Evolutionary conservation across 2,888 invertebrate species (phyloP).

Genomic region (Drosophila trichaetosa): DNA sequence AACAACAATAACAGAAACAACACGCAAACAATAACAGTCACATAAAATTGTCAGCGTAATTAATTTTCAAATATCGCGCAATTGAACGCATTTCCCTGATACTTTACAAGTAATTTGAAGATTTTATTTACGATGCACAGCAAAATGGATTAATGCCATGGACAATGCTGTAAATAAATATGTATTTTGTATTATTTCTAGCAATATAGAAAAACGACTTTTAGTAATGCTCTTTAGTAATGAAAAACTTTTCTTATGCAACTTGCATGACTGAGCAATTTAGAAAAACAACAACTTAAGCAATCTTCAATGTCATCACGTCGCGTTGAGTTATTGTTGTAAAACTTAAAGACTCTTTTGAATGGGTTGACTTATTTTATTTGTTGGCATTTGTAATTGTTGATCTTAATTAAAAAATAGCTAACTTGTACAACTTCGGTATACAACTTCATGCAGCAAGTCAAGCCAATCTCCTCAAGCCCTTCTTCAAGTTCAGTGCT

Average conservation of each 20-base stretch:
- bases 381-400: conserved; percentile 3
- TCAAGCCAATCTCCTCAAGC: not conserved
- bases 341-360: conserved; percentile 2
- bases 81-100: conserved; percentile 27
- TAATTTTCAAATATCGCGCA: conserved; percentile 56
- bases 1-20: conserved; percentile 22
- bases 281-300: conserved; percentile 17
- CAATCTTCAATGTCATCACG: conserved; percentile 24
- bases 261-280: conserved; percentile 32
- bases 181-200: not conserved
- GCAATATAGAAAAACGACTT: not conserved
- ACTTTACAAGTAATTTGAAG: conserved; percentile 17
- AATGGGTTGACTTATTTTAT: not conserved
- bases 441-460: not conserved
- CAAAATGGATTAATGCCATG: not conserved
- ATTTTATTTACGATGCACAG: not conserved
- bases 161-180: no score
- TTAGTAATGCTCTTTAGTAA: not conserved
- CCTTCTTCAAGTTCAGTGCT: conserved; percentile 48
- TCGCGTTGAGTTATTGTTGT: not conserved
- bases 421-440: no score
- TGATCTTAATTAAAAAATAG: not conserved
- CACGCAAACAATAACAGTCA: conserved; percentile 8
- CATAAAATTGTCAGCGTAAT: conserved; percentile 44
- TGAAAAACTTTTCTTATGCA: conserved; percentile 19